Base-by-base conservation (phyloP, 2,888 invertebrate genomes). In the Dasysyrphus tricinctus region DNA sequence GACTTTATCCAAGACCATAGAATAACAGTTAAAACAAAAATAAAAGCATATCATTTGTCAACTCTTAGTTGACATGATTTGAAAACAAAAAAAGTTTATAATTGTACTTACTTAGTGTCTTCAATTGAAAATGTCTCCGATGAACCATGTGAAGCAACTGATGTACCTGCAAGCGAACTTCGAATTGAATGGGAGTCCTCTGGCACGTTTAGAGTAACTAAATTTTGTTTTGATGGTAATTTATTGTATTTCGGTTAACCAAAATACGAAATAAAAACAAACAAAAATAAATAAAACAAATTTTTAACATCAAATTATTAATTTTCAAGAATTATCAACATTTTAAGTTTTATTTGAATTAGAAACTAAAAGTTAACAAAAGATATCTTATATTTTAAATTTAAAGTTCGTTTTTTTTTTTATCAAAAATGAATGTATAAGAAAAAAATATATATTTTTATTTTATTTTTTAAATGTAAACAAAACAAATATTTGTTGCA, bases 81-180 rank as follows among this genome's bases (percentile, higher is more conserved):
- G 0, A n/a, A n/a, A 4, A 47, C 9, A 49, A 51, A 12, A 51
- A 32, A n/a, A 8, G 3, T 54, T 3, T 29, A 24, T 54, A 8
- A 14, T 16, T 42, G 14, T 44, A 89, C 90, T 91, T 88, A 92
- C 92, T 92, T 92, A 90, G 92, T 92, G 90, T 92, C 92, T 89
- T 92, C 92, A 90, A 92, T 80, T 59, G 92, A 92, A 90, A 92
- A 91, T 57, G 92, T 92, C 88, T 92, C 92, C 88, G 91, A 91
- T 80, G 92, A 92, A 78, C 92, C 92, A 88, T 91, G 91, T 88
- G 92, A 92, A 88, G 92, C 92, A 89, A 92, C 91, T 89, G 92
- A 92, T 88, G 92, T 92, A 91, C 92, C 92, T 91, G 92, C 92
- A 91, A 92, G 92, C 90, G 92, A 92, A 91, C 92, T 92, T 90